Evolutionary conservation across 2,888 invertebrate species (phyloP).

Genomic region (Coremacera marginata): DNA sequence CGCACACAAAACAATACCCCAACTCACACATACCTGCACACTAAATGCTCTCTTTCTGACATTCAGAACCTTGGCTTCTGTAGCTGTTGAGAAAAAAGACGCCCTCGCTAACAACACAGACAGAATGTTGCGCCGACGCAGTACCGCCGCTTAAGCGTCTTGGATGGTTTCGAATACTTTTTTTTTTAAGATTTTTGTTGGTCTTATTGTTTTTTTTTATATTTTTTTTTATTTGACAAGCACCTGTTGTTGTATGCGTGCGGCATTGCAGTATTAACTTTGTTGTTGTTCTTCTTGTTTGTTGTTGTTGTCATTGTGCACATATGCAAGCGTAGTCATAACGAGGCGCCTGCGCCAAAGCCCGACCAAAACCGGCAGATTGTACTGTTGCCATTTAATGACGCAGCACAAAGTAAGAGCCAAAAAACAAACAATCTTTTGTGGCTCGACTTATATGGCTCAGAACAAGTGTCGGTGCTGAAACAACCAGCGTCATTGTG

Average conservation of each 20-base stretch:
- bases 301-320: constrained; percentile 5
- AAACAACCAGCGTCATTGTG: constrained; percentile 19
- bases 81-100: background rate
- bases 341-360: constrained; percentile 18
- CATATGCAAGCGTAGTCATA: background rate
- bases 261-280: background rate
- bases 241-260: constrained; percentile 33
- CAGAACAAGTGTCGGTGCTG: background rate
- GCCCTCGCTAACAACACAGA: constrained; percentile 30
- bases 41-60: background rate
- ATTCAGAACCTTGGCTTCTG: background rate
- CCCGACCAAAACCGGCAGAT: background rate
- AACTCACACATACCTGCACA: background rate
- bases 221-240: background rate
- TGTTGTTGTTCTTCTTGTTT: constrained; percentile 10
- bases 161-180: background rate
- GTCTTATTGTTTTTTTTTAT: background rate
- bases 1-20: too few relatives aligned
- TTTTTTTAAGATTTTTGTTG: background rate
- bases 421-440: background rate
- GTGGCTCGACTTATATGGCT: background rate
- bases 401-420: constrained; percentile 25
- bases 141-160: constrained; percentile 11
- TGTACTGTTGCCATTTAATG: constrained; percentile 31
- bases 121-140: constrained; percentile 3